A percentile compares a stretch with the other conserved stretches of the same genome.
phyloP scores from a whole-genome alignment of 2,888 invertebrate species.

The Euspilapteryx auroguttella region DNA sequence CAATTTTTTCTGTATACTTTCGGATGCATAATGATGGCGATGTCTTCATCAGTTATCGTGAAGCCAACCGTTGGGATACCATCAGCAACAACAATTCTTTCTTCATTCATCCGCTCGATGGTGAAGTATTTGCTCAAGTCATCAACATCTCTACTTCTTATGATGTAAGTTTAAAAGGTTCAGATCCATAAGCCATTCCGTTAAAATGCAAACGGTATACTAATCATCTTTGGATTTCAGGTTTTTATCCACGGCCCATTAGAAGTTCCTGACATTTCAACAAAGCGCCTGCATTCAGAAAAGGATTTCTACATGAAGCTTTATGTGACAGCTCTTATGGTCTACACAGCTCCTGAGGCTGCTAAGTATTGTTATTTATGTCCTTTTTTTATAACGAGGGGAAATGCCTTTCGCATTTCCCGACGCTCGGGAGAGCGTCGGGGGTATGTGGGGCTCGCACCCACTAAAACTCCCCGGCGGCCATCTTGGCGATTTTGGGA shows the following conservation, averaged over 20 bases:
- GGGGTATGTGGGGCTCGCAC: too few relatives aligned
- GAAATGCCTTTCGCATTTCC: too few relatives aligned
- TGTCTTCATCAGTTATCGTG: slow-evolving; percentile 60
- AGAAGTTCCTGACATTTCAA: slow-evolving; percentile 69
- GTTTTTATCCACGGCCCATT: slow-evolving; percentile 67
- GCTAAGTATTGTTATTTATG: too few relatives aligned
- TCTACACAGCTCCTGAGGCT: slow-evolving; percentile 60
- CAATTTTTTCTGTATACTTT: too few relatives aligned
- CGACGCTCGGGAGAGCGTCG: too few relatives aligned
- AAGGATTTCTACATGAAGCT: slow-evolving; percentile 61
- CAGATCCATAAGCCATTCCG: too few relatives aligned
- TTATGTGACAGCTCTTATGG: slow-evolving; percentile 61
- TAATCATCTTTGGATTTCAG: too few relatives aligned
- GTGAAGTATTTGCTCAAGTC: slow-evolving; percentile 76
- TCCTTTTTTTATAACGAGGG: too few relatives aligned
- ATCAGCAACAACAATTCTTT: slow-evolving; percentile 41
- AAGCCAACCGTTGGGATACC: slow-evolving; percentile 53
- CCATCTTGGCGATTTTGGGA: too few relatives aligned
- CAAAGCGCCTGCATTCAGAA: slow-evolving; percentile 52
- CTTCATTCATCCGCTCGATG: slow-evolving; percentile 70
- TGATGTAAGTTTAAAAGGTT: slow-evolving; percentile 64
- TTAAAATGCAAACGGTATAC: too few relatives aligned
- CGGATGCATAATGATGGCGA: too few relatives aligned
- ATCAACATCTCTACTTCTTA: slow-evolving; percentile 69
- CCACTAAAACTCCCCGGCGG: too few relatives aligned